Evolutionary conservation across 1,140 invertebrate species (phyloP), one percentile per base, ranked within the genome.

Genomic region (Ganaspis sp.): DNA sequence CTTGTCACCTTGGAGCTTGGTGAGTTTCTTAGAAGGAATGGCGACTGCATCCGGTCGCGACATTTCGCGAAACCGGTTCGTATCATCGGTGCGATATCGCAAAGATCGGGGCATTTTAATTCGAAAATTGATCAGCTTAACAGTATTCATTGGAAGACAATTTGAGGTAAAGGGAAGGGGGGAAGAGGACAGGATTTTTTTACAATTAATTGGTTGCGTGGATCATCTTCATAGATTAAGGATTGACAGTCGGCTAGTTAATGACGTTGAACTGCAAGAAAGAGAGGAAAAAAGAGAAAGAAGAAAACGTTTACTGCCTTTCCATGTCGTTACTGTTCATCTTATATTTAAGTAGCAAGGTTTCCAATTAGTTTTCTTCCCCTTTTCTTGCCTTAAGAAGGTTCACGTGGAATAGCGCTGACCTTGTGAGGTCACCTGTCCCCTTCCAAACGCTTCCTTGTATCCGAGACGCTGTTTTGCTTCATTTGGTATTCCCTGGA

Each of bases 281-380:
- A 54, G 15, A 73, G 9, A 74, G 23, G 42, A 8, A 69, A 5
- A 45, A 1, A 58, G 19, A 40, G 1, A 76, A 15, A 73, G 11
- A 54, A 72, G 9, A 42, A 19, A 71, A 74, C 76, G 49, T 78
- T 78, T 74, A 74, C 69, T 34, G 53, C 17, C 74, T 74, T 80
- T 78, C 72, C 38, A 75, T 73, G 79, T 78, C 75, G 69, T 74
- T 74, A 74, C 69, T 75, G 69, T 45, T 49, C 73, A 79, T 74
- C 54, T 74, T 77, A 74, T 71, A 80, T 77, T 77, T 74, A 73
- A 74, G 73, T 34, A 19, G 9, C 49, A 40, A 69, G 19, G 69
- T 78, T 74, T 72, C 72, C 75, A 72, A 74, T 78, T 78, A 80
- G 54, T 49, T 69, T 80, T 38, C 53, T 73, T 74, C 45, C 26